Evolutionary conservation across 2,113 vertebrate species (phyloP).

Genomic region (Lepisosteus osseus): DNA sequence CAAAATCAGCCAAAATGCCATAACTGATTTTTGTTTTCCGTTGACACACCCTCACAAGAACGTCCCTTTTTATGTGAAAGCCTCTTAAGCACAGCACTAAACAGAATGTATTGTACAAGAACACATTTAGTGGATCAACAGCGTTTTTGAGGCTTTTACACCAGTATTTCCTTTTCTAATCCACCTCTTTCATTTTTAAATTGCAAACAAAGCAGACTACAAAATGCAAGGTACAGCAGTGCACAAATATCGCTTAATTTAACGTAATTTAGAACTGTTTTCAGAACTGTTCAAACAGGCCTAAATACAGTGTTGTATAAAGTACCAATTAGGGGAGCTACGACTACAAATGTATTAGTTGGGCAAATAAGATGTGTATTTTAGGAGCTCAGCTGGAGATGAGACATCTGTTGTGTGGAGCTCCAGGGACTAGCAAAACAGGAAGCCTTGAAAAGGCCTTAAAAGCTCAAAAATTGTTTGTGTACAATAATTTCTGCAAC

Average conservation of each 20-base stretch:
- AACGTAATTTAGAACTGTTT: slow-evolving; percentile 10
- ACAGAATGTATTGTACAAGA: neutral
- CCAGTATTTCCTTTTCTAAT: neutral
- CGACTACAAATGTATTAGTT: slow-evolving; percentile 17
- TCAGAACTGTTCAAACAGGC: slow-evolving; percentile 15
- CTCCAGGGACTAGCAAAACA: slow-evolving; percentile 3
- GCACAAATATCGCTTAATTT: slow-evolving; percentile 11
- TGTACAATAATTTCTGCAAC: slow-evolving; percentile 15
- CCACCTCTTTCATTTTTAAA: slow-evolving; percentile 5
- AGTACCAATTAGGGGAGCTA: slow-evolving; percentile 16
- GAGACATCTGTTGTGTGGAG: slow-evolving; percentile 1
- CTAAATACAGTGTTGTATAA: slow-evolving; percentile 6
- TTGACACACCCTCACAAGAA: slow-evolving; percentile 17
- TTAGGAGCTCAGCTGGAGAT: slow-evolving; percentile 9
- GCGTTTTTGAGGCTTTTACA: slow-evolving; percentile 2
- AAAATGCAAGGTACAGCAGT: slow-evolving; percentile 5
- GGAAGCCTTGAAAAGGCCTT: neutral
- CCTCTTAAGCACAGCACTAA: slow-evolving; percentile 1
- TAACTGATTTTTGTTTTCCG: neutral
- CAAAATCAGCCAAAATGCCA: slow-evolving; percentile 7
- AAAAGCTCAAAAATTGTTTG: slow-evolving; percentile 9
- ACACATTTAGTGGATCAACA: slow-evolving; percentile 1
- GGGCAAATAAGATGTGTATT: slow-evolving; percentile 15
- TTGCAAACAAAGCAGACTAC: slow-evolving; percentile 10
- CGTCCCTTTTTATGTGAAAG: neutral